Conservation (phyloP, 2,113 vertebrate genomes). For the Hippocampus guttulatus region DNA sequence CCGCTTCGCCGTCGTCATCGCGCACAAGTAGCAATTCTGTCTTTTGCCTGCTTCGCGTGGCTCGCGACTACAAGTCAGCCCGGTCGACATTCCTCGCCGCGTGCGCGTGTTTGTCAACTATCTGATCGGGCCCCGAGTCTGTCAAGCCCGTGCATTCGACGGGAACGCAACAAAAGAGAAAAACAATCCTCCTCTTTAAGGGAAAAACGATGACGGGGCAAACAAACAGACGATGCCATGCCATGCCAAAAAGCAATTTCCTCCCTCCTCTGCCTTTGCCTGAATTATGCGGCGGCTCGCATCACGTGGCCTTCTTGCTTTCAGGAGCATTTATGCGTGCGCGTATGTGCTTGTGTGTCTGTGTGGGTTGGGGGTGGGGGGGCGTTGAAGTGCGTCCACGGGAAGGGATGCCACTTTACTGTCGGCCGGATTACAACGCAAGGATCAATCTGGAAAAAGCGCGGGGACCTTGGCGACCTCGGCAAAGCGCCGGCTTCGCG, state of each 20-base stretch:
- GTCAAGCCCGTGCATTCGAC: conserved; percentile 27
- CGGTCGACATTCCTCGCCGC: conserved; percentile 50
- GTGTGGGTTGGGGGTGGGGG: conserved; percentile 6
- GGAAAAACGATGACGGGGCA: conserved; percentile 18
- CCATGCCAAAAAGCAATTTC: conserved; percentile 22
- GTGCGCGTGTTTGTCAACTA: conserved; percentile 51
- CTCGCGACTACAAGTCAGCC: neutral
- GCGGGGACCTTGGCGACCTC: conserved; percentile 62
- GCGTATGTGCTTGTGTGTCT: too few relatives aligned
- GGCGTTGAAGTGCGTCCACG: conserved; percentile 36
- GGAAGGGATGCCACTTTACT: conserved; percentile 14
- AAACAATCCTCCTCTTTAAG: conserved; percentile 9
- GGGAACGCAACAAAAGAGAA: conserved; percentile 4
- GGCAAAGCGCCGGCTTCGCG: conserved; percentile 61
- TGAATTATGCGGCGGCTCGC: conserved; percentile 41
- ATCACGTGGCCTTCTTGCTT: conserved; percentile 24
- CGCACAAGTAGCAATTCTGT: neutral
- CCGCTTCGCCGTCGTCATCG: neutral
- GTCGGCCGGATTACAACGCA: conserved; percentile 49
- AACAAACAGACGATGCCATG: neutral
- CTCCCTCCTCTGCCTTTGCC: conserved; percentile 1
- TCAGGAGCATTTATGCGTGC: conserved; percentile 15
- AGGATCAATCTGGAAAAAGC: conserved; percentile 53
- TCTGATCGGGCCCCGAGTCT: conserved; percentile 28
- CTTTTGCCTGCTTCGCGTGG: neutral